Conservation (phyloP, 2,113 vertebrate genomes). For the Peromyscus maniculatus region DNA sequence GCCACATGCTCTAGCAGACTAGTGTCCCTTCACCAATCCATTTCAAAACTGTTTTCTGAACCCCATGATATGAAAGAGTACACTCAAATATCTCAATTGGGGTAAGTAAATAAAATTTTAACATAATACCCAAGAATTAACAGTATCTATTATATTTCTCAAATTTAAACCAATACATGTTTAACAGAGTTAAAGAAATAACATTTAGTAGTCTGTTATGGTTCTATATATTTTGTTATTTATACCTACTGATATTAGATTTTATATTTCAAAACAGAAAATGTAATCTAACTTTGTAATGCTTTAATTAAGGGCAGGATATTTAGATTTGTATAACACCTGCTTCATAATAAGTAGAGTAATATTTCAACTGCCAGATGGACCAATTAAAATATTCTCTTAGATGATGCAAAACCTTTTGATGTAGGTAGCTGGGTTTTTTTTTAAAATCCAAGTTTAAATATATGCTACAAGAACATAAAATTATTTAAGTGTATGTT, state of each 20-base stretch:
- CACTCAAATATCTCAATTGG: background rate
- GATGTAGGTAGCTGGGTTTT: background rate
- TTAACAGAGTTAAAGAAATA: background rate
- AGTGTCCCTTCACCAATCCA: background rate
- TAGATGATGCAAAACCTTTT: slow-evolving; percentile 70
- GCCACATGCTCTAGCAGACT: no score
- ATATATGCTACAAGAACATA: slow-evolving; percentile 51
- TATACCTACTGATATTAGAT: slow-evolving; percentile 31
- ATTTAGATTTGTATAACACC: slow-evolving; percentile 75
- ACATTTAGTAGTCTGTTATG: slow-evolving; percentile 7
- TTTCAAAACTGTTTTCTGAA: background rate
- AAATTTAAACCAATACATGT: background rate
- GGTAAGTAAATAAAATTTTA: slow-evolving; percentile 25
- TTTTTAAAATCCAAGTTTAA: slow-evolving; percentile 49
- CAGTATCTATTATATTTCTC: background rate
- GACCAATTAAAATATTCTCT: slow-evolving; percentile 83
- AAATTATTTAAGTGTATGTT: slow-evolving; percentile 56
- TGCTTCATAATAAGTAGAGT: slow-evolving; percentile 74
- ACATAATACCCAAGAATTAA: background rate
- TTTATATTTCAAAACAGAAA: slow-evolving; percentile 71
- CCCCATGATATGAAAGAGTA: background rate
- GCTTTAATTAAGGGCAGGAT: slow-evolving; percentile 68
- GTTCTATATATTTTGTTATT: slow-evolving; percentile 41
- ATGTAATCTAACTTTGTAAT: slow-evolving; percentile 60
- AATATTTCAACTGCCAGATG: slow-evolving; percentile 79